Evolutionary conservation across 2,113 vertebrate genomes (phyloP).

Genomic region (Turdus rufiventris): DNA sequence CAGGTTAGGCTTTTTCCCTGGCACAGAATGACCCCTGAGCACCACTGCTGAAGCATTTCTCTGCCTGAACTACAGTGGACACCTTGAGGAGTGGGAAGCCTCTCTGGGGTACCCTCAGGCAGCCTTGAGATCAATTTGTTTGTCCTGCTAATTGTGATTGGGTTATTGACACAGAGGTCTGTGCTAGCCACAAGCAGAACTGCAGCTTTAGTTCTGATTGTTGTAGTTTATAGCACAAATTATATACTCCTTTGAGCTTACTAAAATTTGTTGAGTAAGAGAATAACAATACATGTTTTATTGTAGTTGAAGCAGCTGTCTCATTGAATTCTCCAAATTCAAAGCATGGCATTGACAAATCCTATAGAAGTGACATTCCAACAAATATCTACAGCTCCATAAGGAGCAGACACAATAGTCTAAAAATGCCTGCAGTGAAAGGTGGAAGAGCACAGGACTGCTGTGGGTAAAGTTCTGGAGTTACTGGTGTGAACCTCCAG

Average conservation of each 20-base stretch:
- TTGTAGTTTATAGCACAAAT: background rate
- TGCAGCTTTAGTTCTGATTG: background rate
- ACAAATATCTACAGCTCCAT: fast-evolving
- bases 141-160: background rate
- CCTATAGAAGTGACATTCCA: background rate
- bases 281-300: background rate
- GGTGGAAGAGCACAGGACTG: background rate
- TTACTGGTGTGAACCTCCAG: background rate
- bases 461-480: background rate
- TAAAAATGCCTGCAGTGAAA: background rate
- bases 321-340: background rate
- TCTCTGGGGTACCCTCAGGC: background rate
- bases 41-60: background rate
- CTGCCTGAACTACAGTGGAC: background rate
- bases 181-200: background rate
- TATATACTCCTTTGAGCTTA: background rate
- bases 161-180: background rate
- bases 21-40: background rate
- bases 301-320: background rate
- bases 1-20: background rate
- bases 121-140: background rate
- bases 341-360: background rate
- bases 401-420: background rate
- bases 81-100: background rate
- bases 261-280: background rate